Percentiles rank a stretch among this genome's conserved stretches.
These are phyloP conservation scores for Dendrolimus pini DNA, from an alignment of 2,888 invertebrate genomes.

Conservation along the genomic window DNA sequence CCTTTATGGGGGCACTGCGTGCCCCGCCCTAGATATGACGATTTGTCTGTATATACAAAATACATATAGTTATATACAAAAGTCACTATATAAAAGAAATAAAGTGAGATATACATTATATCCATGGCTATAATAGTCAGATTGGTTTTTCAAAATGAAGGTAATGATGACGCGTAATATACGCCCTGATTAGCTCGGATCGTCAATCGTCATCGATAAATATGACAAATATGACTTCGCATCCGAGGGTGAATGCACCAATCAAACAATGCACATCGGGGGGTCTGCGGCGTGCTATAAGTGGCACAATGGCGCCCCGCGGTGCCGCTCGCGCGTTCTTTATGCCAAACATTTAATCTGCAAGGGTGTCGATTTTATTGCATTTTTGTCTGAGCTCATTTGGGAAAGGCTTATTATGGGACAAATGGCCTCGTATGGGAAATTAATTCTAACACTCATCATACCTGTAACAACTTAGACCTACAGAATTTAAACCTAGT, in stretches of 20 bases:
- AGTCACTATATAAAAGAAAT: too few species aligned
- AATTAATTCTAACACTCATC: neutral
- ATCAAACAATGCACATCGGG: slow-evolving; percentile 17
- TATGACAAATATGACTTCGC: neutral
- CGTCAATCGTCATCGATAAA: slow-evolving; percentile 3
- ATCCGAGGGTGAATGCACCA: neutral
- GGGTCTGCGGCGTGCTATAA: slow-evolving; percentile 13
- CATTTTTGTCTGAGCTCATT: slow-evolving; percentile 32
- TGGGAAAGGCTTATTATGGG: slow-evolving; percentile 19
- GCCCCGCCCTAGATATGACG: too few species aligned
- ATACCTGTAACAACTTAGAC: too few species aligned
- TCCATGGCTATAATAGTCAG: too few species aligned
- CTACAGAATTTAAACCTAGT: too few species aligned
- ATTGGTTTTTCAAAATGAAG: too few species aligned
- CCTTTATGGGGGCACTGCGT: too few species aligned
- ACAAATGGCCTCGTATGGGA: neutral
- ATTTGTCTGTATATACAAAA: too few species aligned
- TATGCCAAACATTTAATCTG: slow-evolving; percentile 27
- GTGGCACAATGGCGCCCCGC: slow-evolving; percentile 21
- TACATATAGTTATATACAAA: too few species aligned
- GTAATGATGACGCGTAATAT: too few species aligned
- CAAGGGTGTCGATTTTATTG: slow-evolving; percentile 52
- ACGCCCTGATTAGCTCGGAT: slow-evolving; percentile 1
- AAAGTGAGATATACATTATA: too few species aligned
- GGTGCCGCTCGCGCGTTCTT: slow-evolving; percentile 27